Evolutionary conservation across 2,888 invertebrate genomes (phyloP).

Genomic region (Andrena hattorfiana): DNA sequence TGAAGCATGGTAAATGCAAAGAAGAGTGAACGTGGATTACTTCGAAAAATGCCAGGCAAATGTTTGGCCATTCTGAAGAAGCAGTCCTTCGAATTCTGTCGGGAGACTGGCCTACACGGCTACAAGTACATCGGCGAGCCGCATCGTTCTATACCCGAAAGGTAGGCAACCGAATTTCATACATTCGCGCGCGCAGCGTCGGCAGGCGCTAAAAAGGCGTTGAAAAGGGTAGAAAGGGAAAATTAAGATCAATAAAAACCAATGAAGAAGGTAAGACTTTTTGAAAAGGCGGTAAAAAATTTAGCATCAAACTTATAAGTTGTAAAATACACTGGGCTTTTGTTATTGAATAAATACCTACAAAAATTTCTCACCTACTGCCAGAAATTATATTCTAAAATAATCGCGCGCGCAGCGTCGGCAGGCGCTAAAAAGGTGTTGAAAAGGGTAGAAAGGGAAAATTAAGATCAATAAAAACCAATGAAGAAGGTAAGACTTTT

Average conservation of each 20-base stretch:
- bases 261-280: too few species aligned
- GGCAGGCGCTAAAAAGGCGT: constrained; percentile 30
- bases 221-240: too few species aligned
- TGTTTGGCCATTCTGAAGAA: constrained; percentile 62
- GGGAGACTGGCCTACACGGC: constrained; percentile 90
- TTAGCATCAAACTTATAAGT: too few species aligned
- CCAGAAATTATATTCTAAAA: too few species aligned
- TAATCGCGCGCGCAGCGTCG: background rate
- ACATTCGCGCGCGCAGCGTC: background rate
- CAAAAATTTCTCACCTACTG: too few species aligned
- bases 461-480: too few species aligned
- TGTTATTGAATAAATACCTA: too few species aligned
- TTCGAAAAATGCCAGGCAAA: background rate
- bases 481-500: too few species aligned
- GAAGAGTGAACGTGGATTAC: background rate
- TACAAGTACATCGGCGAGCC: constrained; percentile 89
- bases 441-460: too few species aligned
- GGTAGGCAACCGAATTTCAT: constrained; percentile 83
- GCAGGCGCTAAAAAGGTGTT: constrained; percentile 31
- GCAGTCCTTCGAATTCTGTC: constrained; percentile 87
- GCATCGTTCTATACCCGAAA: constrained; percentile 86
- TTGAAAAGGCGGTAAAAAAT: too few species aligned
- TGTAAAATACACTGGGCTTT: too few species aligned
- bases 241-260: too few species aligned
- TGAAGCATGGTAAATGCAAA: constrained; percentile 29